Evolutionary conservation across 1,140 invertebrate species (phyloP), one percentile per base, ranked within the genome.

Genomic region (Oscheius sp.): DNA sequence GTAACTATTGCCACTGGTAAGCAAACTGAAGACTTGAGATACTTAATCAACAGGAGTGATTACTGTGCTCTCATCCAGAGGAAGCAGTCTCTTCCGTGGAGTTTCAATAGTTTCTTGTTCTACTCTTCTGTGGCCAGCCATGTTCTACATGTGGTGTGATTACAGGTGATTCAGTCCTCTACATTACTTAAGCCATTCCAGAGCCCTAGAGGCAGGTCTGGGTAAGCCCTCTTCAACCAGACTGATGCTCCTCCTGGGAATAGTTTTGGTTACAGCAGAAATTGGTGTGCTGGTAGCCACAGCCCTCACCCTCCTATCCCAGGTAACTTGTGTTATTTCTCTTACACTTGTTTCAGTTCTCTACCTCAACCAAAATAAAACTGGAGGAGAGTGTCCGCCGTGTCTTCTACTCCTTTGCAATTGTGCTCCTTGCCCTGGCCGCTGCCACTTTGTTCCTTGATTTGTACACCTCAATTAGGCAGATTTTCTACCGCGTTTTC

Each of bases 121-220:
- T 7, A 7, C 28, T 7, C 49, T 55, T 4, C 7, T 55, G 15
- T 55, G 49, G 49, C 49, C 49, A 26, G 49, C 49, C 49, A 55
- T 55, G 49, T 55, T 55, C 49, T 55, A 20, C 49, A 55, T 55
- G 49, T 55, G 49, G 49, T 13, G 7, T 55, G 49, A 55, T 26
- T 55, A 55, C 23, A 15, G n/a, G n/a, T n/a, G n/a, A n/a, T n/a
- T n/a, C n/a, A n/a, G n/a, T n/a, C n/a, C n/a, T n/a, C n/a, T n/a
- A n/a, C n/a, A n/a, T n/a, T n/a, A n/a, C n/a, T n/a, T n/a, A n/a
- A n/a, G n/a, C n/a, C n/a, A n/a, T n/a, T n/a, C n/a, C n/a, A n/a
- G 49, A 23, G 49, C 49, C 23, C 49, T 55, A 26, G 23, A 55
- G 15, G 28, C 23, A 4, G 49, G 49, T 23, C 49, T 55, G 7